Evolutionary conservation across 2,888 invertebrate species (phyloP).

Genomic region (Osedax fenrisi): DNA sequence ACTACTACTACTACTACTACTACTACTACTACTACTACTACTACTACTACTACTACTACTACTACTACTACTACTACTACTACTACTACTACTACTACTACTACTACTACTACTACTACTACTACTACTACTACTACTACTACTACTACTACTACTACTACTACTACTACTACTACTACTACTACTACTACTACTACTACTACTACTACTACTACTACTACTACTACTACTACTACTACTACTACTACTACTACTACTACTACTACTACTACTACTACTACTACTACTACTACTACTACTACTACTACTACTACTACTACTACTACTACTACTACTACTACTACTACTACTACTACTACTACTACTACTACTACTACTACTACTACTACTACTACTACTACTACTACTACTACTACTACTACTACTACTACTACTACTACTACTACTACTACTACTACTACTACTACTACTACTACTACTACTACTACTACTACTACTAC

Average conservation of each 20-base stretch:
- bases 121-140: neutral
- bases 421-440: neutral
- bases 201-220: neutral
- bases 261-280: neutral
- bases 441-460: neutral
- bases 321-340: neutral
- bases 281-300: neutral
- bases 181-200: neutral
- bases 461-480: neutral
- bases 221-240: neutral
- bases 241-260: neutral
- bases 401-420: neutral
- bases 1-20: neutral
- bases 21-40: neutral
- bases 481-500: neutral
- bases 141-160: neutral
- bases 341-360: neutral
- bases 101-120: neutral
- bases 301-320: neutral
- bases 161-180: neutral
- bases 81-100: neutral
- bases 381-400: neutral
- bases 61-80: neutral
- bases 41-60: neutral
- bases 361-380: neutral